phyloP scores from a whole-genome alignment of 2,797 vertebrate species.

The Eptatretus atami region DNA sequence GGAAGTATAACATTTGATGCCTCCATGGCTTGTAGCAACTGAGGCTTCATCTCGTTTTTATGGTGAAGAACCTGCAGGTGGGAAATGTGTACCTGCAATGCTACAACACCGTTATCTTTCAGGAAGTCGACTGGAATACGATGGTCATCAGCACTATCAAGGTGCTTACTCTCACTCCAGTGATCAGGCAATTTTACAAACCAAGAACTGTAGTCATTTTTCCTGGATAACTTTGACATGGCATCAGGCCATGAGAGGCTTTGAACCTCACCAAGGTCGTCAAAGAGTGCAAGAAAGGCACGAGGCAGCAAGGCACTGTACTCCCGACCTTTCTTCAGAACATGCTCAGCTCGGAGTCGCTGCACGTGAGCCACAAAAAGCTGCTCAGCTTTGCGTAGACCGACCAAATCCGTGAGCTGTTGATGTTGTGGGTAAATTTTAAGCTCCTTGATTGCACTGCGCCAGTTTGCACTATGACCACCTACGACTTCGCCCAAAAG shows the following conservation, averaged over 20 bases:
- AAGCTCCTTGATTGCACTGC: slow-evolving; percentile 50
- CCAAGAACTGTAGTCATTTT: slow-evolving; percentile 56
- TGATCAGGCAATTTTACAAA: slow-evolving; percentile 71
- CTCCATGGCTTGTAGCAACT: slow-evolving; percentile 84
- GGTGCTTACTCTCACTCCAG: slow-evolving; percentile 82
- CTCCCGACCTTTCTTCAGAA: slow-evolving; percentile 62
- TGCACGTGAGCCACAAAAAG: slow-evolving; percentile 77
- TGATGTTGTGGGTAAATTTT: slow-evolving; percentile 75
- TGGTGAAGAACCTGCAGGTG: slow-evolving; percentile 74
- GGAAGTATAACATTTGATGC: slow-evolving; percentile 78
- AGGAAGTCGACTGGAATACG: slow-evolving; percentile 88
- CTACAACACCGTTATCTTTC: slow-evolving; percentile 42
- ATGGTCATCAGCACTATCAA: slow-evolving; percentile 65
- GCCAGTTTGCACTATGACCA: slow-evolving; percentile 88
- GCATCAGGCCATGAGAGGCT: slow-evolving; percentile 59
- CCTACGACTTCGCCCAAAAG: slow-evolving; percentile 47
- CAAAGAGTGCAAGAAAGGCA: slow-evolving; percentile 62
- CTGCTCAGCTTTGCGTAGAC: slow-evolving; percentile 59
- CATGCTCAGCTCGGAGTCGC: slow-evolving; percentile 87
- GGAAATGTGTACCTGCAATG: slow-evolving; percentile 73
- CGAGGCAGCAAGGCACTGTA: slow-evolving; percentile 68
- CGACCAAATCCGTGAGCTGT: slow-evolving; percentile 73
- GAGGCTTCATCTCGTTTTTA: slow-evolving; percentile 79
- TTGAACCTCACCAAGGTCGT: slow-evolving; percentile 73
- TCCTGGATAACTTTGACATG: slow-evolving; percentile 48